Percentiles rank a stretch among this genome's conserved stretches.
Conservation (phyloP, 2,113 vertebrate species). For the Cervus canadensis region DNA sequence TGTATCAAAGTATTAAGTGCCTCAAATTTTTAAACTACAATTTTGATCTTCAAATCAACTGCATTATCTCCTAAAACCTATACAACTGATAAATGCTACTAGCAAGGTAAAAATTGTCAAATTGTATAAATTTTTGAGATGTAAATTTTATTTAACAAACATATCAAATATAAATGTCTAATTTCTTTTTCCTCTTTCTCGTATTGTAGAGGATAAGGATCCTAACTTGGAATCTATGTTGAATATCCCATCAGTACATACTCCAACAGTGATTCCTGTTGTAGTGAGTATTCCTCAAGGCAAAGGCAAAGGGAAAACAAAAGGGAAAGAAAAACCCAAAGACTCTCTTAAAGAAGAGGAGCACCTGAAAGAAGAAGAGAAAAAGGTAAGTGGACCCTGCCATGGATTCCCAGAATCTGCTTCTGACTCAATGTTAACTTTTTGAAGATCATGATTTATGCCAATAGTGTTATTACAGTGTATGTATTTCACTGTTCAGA, state of each 20-base stretch:
- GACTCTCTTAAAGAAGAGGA: slow-evolving; percentile 62
- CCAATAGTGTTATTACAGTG: neutral
- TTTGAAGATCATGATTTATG: neutral
- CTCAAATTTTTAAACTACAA: neutral
- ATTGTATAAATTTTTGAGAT: neutral
- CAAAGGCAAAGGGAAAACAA: slow-evolving; percentile 72
- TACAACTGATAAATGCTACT: neutral
- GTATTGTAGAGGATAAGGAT: slow-evolving; percentile 73
- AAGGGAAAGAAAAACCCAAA: slow-evolving; percentile 74
- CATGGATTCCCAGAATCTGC: neutral
- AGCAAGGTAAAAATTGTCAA: neutral
- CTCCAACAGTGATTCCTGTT: slow-evolving; percentile 59
- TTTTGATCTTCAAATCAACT: slow-evolving; percentile 11
- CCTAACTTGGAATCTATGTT: slow-evolving; percentile 74
- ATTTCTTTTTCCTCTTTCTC: neutral
- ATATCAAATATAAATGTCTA: neutral
- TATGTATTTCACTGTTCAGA: neutral
- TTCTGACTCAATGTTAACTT: neutral
- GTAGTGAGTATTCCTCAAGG: neutral
- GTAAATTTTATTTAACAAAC: neutral
- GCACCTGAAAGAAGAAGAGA: slow-evolving; percentile 71
- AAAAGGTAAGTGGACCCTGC: slow-evolving; percentile 68
- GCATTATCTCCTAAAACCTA: neutral
- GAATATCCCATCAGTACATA: slow-evolving; percentile 75
- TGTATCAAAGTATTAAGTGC: neutral